Evolutionary conservation across 2,888 invertebrate genomes (phyloP).

Genomic region (Stenolophus ochropezus): DNA sequence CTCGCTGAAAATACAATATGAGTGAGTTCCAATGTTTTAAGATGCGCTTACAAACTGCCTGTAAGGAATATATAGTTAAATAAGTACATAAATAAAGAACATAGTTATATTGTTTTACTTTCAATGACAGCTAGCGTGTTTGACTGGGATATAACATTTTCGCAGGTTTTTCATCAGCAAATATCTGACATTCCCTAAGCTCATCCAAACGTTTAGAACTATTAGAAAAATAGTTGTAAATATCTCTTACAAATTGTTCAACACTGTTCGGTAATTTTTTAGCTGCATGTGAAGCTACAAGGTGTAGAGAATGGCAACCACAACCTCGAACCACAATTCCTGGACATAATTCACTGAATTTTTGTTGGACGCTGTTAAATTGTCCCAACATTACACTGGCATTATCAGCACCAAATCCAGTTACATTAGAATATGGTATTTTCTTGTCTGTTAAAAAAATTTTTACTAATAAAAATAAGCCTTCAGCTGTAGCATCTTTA

Average conservation of each 20-base stretch:
- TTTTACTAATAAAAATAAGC: slow-evolving; percentile 26
- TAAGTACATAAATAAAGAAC: not conserved
- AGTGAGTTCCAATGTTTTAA: slow-evolving; percentile 59
- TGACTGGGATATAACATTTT: slow-evolving; percentile 59
- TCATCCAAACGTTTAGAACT: not conserved
- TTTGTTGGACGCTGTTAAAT: slow-evolving; percentile 57
- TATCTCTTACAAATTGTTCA: slow-evolving; percentile 41
- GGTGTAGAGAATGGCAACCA: slow-evolving; percentile 10
- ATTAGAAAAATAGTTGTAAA: slow-evolving; percentile 34
- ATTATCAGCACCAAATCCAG: slow-evolving; percentile 62
- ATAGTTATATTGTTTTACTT: slow-evolving; percentile 44
- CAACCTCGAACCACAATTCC: not conserved
- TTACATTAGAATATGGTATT: slow-evolving; percentile 60
- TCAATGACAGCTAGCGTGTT: slow-evolving; percentile 59
- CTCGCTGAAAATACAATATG: slow-evolving; percentile 57
- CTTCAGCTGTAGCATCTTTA: slow-evolving; percentile 10
- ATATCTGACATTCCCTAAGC: slow-evolving; percentile 32
- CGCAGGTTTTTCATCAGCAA: slow-evolving; percentile 47
- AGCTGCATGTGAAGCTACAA: slow-evolving; percentile 16
- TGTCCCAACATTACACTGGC: slow-evolving; percentile 63
- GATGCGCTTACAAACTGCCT: slow-evolving; percentile 49
- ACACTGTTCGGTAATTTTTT: slow-evolving; percentile 25
- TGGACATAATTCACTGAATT: slow-evolving; percentile 56
- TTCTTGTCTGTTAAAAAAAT: slow-evolving; percentile 6
- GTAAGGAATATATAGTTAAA: slow-evolving; percentile 54